Conservation (phyloP, 2,888 invertebrate genomes). For the Atrina japonica region DNA sequence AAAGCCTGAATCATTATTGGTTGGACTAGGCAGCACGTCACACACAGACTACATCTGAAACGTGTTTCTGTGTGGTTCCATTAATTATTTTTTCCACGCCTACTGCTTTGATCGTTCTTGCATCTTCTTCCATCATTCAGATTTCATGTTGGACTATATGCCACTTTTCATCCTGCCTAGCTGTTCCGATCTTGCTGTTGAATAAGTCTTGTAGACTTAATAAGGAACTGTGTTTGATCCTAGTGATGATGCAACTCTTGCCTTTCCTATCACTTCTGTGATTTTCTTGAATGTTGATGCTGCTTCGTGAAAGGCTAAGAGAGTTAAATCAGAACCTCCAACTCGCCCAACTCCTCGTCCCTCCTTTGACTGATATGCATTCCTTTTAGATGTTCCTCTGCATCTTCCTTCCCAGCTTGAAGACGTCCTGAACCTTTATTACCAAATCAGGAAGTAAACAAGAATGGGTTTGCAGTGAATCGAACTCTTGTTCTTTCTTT, state of each 20-base stretch:
- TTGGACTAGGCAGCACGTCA: too few species aligned
- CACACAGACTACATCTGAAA: too few species aligned
- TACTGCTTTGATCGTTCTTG: too few species aligned
- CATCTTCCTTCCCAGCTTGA: conserved; percentile 1
- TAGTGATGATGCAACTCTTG: conserved; percentile 16
- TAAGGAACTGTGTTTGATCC: conserved; percentile 25
- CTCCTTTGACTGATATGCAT: conserved; percentile 11
- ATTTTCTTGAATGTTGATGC: conserved; percentile 12
- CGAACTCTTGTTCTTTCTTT: conserved; percentile 17
- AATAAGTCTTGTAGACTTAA: conserved; percentile 28
- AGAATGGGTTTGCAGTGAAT: conserved; percentile 20
- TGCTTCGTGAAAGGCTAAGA: conserved; percentile 23
- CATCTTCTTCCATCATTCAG: too few species aligned
- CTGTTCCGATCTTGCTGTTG: conserved; percentile 29
- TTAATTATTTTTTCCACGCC: too few species aligned
- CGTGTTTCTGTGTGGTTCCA: too few species aligned
- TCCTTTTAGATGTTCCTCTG: background rate
- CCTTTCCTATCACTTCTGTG: conserved; percentile 7
- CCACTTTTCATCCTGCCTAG: background rate
- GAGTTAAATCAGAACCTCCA: conserved; percentile 12
- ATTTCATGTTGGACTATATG: too few species aligned
- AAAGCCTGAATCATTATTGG: too few species aligned
- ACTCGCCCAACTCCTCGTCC: conserved; percentile 14
- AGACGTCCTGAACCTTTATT: background rate
- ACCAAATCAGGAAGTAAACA: conserved; percentile 13